Percentiles rank a stretch among this genome's conserved stretches.
Evolutionary conservation across 2,113 vertebrate species (phyloP).

Genomic region (Montifringilla adamsi): DNA sequence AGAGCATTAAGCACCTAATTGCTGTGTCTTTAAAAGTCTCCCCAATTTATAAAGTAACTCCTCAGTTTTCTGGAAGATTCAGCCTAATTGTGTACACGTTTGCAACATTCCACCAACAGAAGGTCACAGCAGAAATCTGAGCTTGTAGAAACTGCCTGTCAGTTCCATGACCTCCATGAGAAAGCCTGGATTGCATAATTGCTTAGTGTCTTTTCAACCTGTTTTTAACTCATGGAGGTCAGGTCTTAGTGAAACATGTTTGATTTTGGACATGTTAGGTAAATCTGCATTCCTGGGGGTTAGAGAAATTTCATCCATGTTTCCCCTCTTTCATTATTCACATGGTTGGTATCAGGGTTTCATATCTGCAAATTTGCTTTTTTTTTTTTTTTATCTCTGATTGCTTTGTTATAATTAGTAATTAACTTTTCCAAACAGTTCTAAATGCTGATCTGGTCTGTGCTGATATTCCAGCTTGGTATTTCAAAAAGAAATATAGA

Average conservation of each 20-base stretch:
- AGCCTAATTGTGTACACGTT: neutral
- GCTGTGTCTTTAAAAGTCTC: neutral
- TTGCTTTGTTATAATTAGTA: neutral
- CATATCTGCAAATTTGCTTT: neutral
- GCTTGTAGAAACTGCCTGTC: neutral
- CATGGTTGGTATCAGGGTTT: neutral
- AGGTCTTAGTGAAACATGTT: neutral
- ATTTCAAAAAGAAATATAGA: neutral
- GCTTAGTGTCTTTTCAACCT: neutral
- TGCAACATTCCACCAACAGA: neutral
- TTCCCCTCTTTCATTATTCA: neutral
- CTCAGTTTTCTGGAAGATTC: constrained; percentile 18
- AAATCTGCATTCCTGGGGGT: neutral
- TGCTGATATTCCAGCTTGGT: neutral
- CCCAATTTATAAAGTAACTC: neutral
- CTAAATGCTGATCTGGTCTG: neutral
- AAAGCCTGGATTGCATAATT: neutral
- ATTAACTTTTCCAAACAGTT: neutral
- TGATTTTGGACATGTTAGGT: neutral
- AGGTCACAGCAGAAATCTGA: constrained; percentile 22
- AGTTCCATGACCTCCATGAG: neutral
- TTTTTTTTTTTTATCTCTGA: neutral
- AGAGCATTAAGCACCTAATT: neutral
- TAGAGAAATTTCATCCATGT: neutral
- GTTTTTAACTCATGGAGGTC: neutral